phyloP scores from a whole-genome alignment of 2,113 vertebrate genomes.

The Eclectus roratus region DNA sequence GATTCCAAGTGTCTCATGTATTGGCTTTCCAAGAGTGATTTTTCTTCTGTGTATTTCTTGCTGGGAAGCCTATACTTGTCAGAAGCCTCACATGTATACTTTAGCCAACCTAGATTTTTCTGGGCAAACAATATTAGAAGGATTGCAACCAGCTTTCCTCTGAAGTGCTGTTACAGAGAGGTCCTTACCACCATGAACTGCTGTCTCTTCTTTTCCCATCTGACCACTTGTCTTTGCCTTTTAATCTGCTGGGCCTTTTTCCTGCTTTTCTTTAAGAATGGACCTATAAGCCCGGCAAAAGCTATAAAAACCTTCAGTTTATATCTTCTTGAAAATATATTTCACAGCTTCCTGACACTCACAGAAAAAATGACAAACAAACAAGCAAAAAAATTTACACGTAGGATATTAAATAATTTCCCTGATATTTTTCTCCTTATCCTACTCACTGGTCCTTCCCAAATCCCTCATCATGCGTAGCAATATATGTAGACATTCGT shows the following conservation, averaged over 20 bases:
- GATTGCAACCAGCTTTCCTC: neutral
- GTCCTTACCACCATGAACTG: neutral
- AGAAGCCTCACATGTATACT: neutral
- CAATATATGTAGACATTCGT: neutral
- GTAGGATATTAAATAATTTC: neutral
- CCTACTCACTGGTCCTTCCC: neutral
- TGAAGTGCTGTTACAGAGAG: neutral
- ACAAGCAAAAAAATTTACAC: neutral
- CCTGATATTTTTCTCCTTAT: neutral
- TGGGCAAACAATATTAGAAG: neutral
- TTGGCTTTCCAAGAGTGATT: neutral
- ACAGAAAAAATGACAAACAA: neutral
- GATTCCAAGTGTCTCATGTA: neutral
- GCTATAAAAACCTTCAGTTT: neutral
- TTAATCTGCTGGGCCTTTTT: neutral
- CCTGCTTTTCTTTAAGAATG: neutral
- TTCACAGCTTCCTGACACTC: neutral
- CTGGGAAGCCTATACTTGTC: neutral
- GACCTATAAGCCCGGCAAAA: neutral
- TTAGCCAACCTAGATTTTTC: neutral
- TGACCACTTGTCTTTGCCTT: neutral
- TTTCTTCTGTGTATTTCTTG: neutral
- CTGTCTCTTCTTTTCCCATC: neutral
- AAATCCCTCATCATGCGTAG: neutral
- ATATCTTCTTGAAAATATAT: neutral